phyloP scores from a whole-genome alignment of 2,888 invertebrate genomes.

The Andricus quercusramuli region DNA sequence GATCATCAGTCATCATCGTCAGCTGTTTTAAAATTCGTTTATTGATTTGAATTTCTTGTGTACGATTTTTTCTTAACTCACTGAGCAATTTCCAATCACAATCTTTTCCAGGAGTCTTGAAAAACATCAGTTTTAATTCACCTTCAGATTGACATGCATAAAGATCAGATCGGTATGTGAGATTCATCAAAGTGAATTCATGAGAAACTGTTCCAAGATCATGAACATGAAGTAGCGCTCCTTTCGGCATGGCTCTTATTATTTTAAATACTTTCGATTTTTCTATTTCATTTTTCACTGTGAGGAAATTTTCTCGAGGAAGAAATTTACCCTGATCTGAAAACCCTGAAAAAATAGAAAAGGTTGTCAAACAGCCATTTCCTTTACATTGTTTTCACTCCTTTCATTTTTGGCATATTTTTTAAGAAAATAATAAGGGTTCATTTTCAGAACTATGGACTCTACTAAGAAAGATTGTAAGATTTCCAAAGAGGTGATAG shows the following conservation, averaged over 20 bases:
- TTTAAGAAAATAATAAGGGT: too few species aligned
- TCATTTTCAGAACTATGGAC: too few species aligned
- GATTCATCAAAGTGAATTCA: constrained; percentile 82
- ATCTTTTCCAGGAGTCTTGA: constrained; percentile 39
- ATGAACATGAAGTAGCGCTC: constrained; percentile 86
- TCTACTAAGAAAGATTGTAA: too few species aligned
- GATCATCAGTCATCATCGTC: constrained; percentile 81
- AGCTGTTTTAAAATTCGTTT: constrained; percentile 80
- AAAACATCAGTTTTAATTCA: constrained; percentile 48
- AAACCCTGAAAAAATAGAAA: constrained; percentile 55
- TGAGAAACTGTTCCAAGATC: constrained; percentile 83
- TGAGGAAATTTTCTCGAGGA: constrained; percentile 85
- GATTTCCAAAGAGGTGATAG: too few species aligned
- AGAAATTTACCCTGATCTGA: constrained; percentile 80
- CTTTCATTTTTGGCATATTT: too few species aligned
- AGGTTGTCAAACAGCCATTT: too few species aligned
- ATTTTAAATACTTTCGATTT: constrained; percentile 84
- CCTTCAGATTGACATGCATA: constrained; percentile 79
- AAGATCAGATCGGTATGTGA: constrained; percentile 83
- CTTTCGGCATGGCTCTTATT: constrained; percentile 87
- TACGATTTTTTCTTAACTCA: constrained; percentile 57
- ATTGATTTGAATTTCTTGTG: constrained; percentile 79
- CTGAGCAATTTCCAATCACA: constrained; percentile 70
- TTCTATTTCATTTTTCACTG: constrained; percentile 81
- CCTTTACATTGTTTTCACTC: too few species aligned